Evolutionary conservation across 2,797 vertebrate genomes (phyloP), one percentile per base, ranked within the genome.

Genomic region (Loriculus beryllinus): DNA sequence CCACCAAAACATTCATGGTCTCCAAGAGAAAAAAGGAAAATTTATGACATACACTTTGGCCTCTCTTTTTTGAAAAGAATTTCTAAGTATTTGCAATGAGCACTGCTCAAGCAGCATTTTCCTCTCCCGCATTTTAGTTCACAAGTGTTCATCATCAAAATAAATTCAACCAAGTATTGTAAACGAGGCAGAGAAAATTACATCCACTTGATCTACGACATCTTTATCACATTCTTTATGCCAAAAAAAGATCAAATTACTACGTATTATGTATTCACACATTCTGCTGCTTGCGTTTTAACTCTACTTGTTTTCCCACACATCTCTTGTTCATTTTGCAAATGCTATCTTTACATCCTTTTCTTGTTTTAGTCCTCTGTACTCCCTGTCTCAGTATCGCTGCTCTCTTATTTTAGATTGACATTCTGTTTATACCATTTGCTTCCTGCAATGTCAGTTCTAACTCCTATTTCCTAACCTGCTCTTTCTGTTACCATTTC

Each of bases 291-390:
- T 85, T 75, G 86, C 78, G 94, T 69, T 94, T 95, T 86, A 95
- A 76, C 86, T 92, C 67, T 29, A n/a, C 83, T 80, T 95, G 86
- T 95, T 96, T 93, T 85, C 88, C 86, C 79, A 87, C 95, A 87
- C 48, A 40, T 67, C 57, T 82, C 93, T 93, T 85, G 91, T 78
- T 95, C 93, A 92, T 86, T 95, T 93, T 85, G 79, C 76, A 79
- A 88, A 90, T 14, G n/a, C 47, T 68, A 19, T 47, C 68, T 68
- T 74, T 74, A 56, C 37, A 64, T 39, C 57, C 48, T 74, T 74
- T 22, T 71, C 79, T n/a, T 68, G 39, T 25, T 88, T 88, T 37
- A 67, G 23, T 54, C 26, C 59, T 43, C 79, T 54, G 14, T n/a
- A 26, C n/a, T 89, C 28, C 25, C 7, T 28, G 29, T 37, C 65